A percentile compares a stretch with the other conserved stretches of the same genome.
Evolutionary conservation across 2,113 vertebrate species (phyloP).

Genomic region (Zapornia atra): DNA sequence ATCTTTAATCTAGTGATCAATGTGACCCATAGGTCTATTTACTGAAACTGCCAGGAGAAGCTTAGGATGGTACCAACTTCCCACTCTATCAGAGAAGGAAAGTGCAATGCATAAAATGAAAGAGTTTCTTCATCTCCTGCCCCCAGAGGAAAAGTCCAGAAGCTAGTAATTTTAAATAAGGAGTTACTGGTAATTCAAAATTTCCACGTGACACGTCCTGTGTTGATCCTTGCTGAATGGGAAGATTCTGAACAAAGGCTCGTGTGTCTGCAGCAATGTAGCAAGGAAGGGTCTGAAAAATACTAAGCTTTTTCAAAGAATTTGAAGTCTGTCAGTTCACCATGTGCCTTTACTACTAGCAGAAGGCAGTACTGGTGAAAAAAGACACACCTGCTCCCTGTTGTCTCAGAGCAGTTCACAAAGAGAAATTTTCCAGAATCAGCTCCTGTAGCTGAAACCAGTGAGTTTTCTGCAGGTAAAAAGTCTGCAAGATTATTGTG

Average conservation of each 20-base stretch:
- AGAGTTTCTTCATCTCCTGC: neutral
- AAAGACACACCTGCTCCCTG: neutral
- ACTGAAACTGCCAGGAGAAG: neutral
- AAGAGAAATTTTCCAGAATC: neutral
- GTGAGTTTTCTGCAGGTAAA: neutral
- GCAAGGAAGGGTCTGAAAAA: neutral
- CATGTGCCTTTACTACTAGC: neutral
- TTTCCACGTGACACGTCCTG: rapidly evolving
- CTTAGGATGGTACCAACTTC: neutral
- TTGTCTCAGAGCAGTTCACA: neutral
- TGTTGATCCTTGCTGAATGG: neutral
- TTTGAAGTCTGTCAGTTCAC: neutral
- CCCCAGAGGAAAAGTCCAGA: neutral
- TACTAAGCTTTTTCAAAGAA: neutral
- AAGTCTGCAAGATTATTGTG: neutral
- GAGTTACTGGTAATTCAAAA: neutral
- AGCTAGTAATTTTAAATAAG: neutral
- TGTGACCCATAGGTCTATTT: neutral
- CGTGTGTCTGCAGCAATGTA: rapidly evolving
- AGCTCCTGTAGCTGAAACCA: neutral
- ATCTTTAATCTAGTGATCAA: neutral
- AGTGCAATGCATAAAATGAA: neutral
- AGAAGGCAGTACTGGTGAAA: neutral
- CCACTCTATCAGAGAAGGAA: neutral
- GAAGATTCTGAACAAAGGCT: neutral